These are phyloP conservation scores for Philantomba maxwellii DNA, from an alignment of 2,113 vertebrate species.

Conservation along the genomic window DNA sequence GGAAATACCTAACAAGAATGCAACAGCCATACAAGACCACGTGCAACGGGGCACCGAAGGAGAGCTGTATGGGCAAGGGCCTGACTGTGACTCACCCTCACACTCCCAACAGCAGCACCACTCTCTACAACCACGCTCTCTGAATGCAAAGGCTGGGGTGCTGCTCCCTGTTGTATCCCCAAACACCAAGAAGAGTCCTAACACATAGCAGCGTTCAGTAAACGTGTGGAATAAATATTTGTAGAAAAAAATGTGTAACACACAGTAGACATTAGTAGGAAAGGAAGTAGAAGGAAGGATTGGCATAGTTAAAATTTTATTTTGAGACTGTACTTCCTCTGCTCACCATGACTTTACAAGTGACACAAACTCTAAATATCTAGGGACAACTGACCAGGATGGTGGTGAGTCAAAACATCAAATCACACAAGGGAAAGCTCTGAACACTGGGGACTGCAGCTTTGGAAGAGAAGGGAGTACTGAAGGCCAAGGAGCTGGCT, in stretches of 20 bases:
- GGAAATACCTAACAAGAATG: neutral
- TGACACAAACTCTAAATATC: neutral
- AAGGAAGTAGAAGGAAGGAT: neutral
- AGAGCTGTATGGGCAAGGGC: neutral
- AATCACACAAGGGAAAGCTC: neutral
- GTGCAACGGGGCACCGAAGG: neutral
- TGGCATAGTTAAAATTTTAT: neutral
- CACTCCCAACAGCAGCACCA: neutral
- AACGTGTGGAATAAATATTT: neutral
- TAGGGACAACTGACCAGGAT: neutral
- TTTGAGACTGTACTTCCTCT: neutral
- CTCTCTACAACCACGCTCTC: neutral
- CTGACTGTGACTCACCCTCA: neutral
- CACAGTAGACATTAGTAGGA: neutral
- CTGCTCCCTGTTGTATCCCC: neutral
- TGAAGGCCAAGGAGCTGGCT: neutral
- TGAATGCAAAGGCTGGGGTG: neutral
- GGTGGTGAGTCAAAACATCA: neutral
- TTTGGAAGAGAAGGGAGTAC: neutral
- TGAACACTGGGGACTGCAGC: neutral
- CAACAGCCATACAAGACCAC: neutral
- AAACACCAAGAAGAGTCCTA: neutral
- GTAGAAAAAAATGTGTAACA: neutral
- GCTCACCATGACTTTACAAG: neutral
- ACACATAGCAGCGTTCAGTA: neutral